These are phyloP conservation scores for Hemicentrotus pulcherrimus DNA, from an alignment of 35 echinoderm and acorn worm genomes.

Conservation along the genomic window DNA sequence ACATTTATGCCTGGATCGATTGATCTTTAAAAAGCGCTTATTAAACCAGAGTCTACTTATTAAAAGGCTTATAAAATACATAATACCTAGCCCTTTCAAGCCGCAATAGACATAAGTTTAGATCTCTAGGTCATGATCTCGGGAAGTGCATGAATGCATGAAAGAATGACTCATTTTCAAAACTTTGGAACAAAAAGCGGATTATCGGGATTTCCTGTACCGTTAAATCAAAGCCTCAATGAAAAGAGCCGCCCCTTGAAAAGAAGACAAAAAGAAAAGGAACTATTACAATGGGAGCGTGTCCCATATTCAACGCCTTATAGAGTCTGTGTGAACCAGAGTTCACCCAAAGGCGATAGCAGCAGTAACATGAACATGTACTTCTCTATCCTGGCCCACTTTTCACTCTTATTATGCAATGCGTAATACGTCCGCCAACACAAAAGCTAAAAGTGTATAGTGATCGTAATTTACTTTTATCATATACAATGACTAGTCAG, in stretches of 20 bases:
- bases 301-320: not conserved
- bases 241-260: not conserved
- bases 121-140: not conserved
- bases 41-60: not conserved
- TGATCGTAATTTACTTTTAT: no score
- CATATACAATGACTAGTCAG: no score
- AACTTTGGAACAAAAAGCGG: not conserved
- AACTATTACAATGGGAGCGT: not conserved
- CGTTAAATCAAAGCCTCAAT: not conserved
- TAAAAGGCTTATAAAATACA: not conserved
- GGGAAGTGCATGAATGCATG: not conserved
- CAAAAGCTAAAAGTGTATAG: no score
- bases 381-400: no score
- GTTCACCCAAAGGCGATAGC: no score
- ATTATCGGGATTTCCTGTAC: not conserved
- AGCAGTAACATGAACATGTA: no score
- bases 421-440: no score
- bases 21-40: no score
- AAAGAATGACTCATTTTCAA: not conserved
- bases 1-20: not conserved
- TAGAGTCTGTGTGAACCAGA: not conserved
- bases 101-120: not conserved
- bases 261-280: not conserved
- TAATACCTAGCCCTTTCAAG: not conserved
- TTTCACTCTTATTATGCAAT: no score